Evolutionary conservation across 2,797 vertebrate genomes (phyloP), one percentile per base, ranked within the genome.

Genomic region (Etheostoma nigrum): DNA sequence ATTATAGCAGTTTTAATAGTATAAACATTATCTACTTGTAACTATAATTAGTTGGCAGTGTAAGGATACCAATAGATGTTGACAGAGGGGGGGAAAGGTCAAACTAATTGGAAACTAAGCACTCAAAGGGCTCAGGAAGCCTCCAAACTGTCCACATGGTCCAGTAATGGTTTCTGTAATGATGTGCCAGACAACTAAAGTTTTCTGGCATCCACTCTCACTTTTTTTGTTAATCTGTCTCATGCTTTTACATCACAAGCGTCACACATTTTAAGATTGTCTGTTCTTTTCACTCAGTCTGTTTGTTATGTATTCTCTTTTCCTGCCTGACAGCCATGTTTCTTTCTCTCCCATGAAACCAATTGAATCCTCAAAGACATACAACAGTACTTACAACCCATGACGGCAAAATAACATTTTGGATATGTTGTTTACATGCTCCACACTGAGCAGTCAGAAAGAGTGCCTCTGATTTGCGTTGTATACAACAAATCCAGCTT

Each of bases 31-130:
- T 44, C 67, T 4, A 59, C 61, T 68, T 62, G 51, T 58, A 10
- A 63, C 47, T 42, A 13, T 60, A 81, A 67, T 58, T 67, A 58
- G 40, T 67, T 61, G 40, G 23, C 60, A 33, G 21, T 62, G 30
- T 55, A 49, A 64, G 2, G 2, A 65, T 55, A 48, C 30, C 53
- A 64, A 21, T 45, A 33, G 45, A 74, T 42, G 48, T 52, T 65
- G 66, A 75, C 73, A 42, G 58, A 61, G 54, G 36, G 62, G 53
- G 51, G 57, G 25, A 55, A 73, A 84, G 79, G 84, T 76, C 79
- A 72, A 67, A 72, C 48, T 74, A 81, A 79, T 74, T 75, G 61
- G 72, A 44, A 52, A 36, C 55, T 15, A n/a, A 67, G 36, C 5
- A 1, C 52, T 60, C 27, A 33, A 58, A 55, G 58, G 67, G 42